Percentiles rank a stretch among this genome's conserved stretches.
phyloP scores from a whole-genome alignment of 1,140 invertebrate species.

The Radopholus similis region DNA sequence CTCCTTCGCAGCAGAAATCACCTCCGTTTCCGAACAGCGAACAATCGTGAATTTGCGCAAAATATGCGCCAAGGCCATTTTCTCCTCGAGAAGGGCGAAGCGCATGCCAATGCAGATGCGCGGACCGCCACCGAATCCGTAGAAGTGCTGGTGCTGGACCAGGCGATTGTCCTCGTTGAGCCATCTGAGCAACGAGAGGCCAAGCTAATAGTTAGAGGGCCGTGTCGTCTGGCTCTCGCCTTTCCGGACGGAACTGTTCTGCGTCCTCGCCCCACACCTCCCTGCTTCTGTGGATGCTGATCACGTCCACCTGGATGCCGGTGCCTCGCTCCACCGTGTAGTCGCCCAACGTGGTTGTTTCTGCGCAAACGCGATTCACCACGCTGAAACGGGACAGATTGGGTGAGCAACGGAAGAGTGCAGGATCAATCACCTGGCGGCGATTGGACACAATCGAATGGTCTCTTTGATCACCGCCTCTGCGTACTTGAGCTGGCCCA shows the following conservation, averaged over 20 bases:
- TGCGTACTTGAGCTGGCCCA: too few species aligned
- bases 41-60: slow-evolving; percentile 31
- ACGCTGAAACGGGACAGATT: too few species aligned
- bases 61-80: slow-evolving; percentile 64
- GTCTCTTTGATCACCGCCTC: too few species aligned
- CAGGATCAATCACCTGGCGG: too few species aligned
- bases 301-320: slow-evolving; percentile 25
- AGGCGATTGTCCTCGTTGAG: neutral
- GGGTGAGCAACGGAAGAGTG: too few species aligned
- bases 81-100: slow-evolving; percentile 69
- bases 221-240: neutral
- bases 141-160: neutral
- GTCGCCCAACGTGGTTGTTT: slow-evolving; percentile 33
- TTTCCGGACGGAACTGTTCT: slow-evolving; percentile 37
- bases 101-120: slow-evolving; percentile 67
- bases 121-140: slow-evolving; percentile 64
- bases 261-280: slow-evolving; percentile 40
- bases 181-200: neutral
- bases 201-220: neutral
- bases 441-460: too few species aligned
- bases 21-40: slow-evolving; percentile 14
- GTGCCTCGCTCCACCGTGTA: slow-evolving; percentile 31
- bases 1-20: neutral
- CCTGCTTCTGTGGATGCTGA: slow-evolving; percentile 38
- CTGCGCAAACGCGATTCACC: slow-evolving; percentile 24